phyloP scores from a whole-genome alignment of 2,797 vertebrate genomes.

The Hylomyscus alleni region DNA sequence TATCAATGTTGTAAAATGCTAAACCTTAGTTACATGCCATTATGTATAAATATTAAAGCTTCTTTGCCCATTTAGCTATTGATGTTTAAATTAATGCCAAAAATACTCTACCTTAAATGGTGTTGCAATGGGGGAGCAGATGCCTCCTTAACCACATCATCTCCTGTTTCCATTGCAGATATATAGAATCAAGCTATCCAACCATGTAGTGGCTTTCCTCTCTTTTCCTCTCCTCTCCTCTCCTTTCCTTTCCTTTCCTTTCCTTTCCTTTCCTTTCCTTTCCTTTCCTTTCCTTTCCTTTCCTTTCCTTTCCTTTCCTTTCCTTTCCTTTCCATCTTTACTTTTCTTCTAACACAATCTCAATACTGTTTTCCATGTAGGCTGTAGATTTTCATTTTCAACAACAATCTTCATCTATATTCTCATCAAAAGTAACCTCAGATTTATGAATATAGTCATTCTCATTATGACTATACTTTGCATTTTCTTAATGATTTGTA shows the following conservation, averaged over 20 bases:
- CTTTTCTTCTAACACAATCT: background rate
- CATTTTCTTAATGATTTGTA: background rate
- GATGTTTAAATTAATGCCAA: background rate
- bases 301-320: background rate
- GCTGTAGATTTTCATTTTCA: background rate
- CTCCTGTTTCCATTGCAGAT: background rate
- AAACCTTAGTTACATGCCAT: background rate
- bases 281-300: no score
- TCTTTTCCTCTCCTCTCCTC: no score
- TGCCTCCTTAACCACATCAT: background rate
- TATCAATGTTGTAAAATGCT: background rate
- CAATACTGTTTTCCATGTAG: background rate
- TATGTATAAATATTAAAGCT: background rate
- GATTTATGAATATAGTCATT: background rate
- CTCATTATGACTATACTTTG: background rate
- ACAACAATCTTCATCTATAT: background rate
- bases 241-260: no score
- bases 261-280: background rate
- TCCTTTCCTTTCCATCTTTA: background rate
- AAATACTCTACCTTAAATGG: background rate
- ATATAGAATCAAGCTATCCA: background rate
- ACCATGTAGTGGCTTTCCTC: background rate
- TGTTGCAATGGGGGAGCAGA: no score
- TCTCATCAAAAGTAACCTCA: no score
- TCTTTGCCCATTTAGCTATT: background rate